Evolutionary conservation across 2,888 invertebrate species (phyloP), one percentile per base, ranked within the genome.

Genomic region (Geophilus truncorum): DNA sequence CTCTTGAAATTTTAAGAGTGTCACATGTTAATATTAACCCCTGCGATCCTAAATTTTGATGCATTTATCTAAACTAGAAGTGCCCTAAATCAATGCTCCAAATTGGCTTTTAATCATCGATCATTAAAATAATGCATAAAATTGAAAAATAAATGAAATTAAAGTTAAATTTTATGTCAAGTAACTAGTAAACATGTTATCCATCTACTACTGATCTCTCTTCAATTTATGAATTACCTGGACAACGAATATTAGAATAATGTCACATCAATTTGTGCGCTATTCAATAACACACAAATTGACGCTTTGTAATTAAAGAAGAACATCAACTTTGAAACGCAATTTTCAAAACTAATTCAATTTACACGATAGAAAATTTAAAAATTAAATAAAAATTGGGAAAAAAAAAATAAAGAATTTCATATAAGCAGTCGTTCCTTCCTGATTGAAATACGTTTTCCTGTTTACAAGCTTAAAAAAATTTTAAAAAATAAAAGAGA

Each of bases 341-440:
- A 51, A 51, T 51, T 40, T 51, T n/a, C n/a, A 51, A 18, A 51
- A 51, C n/a, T 70, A 70, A 70, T 70, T 70, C 70, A 28, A 70
- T 70, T 70, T 25, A 18, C 1, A 51, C 7, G 28, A 28, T 25
- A 2, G 12, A 70, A 70, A 25, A 70, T 15, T 5, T 5, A 51
- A 51, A 18, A 51, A 51, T 5, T 9, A 12, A 12, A 40, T 12
- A 40, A 40, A 40, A 40, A 12, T 45, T 45, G 5, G 1, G 6
- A 62, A 62, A 28, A 70, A 70, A 70, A 70, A 4, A 9, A 70
- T 25, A 51, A 6, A 51, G 3, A 51, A 18, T 4, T n/a, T 6
- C 4, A 32, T 6, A 32, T 32, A 32, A 32, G 32, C 9, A 9
- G 9, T 4, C 32, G 5, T 6, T 32, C 9, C 32, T 32, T 32